These are phyloP conservation scores for Pelecanus crispus DNA, from an alignment of 2,113 vertebrate genomes.

Conservation along the genomic window DNA sequence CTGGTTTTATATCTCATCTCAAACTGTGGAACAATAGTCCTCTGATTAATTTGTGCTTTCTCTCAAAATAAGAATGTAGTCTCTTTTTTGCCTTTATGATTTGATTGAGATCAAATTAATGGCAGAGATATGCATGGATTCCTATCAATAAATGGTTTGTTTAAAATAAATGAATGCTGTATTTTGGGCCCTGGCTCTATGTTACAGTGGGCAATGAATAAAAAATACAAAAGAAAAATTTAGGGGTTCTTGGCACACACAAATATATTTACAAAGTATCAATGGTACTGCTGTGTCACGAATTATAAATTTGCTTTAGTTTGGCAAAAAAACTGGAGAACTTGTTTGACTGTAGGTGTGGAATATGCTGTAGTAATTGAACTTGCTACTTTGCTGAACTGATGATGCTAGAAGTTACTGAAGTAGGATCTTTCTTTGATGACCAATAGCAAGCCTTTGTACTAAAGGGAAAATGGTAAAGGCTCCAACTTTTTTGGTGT, in stretches of 20 bases:
- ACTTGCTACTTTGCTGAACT: neutral
- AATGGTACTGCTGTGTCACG: neutral
- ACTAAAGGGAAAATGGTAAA: neutral
- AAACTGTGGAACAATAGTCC: neutral
- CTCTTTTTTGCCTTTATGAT: neutral
- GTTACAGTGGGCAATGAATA: neutral
- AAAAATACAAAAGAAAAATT: constrained; percentile 2
- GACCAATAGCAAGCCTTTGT: neutral
- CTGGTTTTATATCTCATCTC: constrained; percentile 7
- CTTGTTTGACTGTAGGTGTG: neutral
- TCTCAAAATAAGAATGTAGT: constrained; percentile 20
- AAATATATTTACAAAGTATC: neutral
- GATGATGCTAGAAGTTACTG: neutral
- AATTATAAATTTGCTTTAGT: neutral
- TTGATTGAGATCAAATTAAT: constrained; percentile 19
- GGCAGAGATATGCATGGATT: neutral
- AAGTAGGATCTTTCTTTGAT: neutral
- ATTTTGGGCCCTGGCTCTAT: neutral
- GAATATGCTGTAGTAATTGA: neutral
- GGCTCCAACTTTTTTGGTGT: neutral
- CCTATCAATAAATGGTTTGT: constrained; percentile 7
- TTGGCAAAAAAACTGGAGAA: neutral
- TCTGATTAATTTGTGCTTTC: constrained; percentile 18
- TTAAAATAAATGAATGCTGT: neutral
- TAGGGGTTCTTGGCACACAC: neutral